Base-by-base conservation (phyloP, 1,140 invertebrate genomes). In the Andricus grossulariae region DNA sequence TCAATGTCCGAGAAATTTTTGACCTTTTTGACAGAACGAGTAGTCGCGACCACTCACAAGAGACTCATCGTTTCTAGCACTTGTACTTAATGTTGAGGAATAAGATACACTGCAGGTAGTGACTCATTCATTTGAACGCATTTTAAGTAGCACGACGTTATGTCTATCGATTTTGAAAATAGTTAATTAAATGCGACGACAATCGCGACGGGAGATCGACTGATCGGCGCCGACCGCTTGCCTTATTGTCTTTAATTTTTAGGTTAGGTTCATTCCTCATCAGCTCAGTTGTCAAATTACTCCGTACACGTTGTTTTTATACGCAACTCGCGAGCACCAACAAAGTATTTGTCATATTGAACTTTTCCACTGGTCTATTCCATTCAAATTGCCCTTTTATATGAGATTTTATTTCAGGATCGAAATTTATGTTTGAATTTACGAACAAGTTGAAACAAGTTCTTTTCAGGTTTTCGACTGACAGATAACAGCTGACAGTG, bases 1-100 rank as follows among this genome's bases (percentile, higher is more conserved):
- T 73, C 50, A 73, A 73, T 73, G 72, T 13, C 50, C 72, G 72
- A 73, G 51, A 18, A 32, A 73, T 16, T 73, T 21, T 51, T 21
- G 21, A 70, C 60, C 8, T 45, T 32, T n/a, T 10, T 66, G 55
- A 21, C 57, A 66, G 57, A 39, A 18, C 39, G 5, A 45, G 39
- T 8, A 55, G 19, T 55, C 19, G 32, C 21, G 13, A 32, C 25
- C 57, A 66, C 16, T 66, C 32, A 32, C 25, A 25, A 32, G 10
- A 57, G 19, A 25, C 4, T 25, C 19, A 21, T 57, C 57, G 21
- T 15, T 25, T 32, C 57, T 7, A 13, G 15, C 57, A 15, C 19
- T 57, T 32, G 25, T 3, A 15, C 19, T 21, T 16, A 13, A 4
- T 32, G 13, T 66, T 66, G 25, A 32, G 13, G 2, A 18, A 32